Conservation (phyloP, 2,888 invertebrate species). For the Tridacna gigas region DNA sequence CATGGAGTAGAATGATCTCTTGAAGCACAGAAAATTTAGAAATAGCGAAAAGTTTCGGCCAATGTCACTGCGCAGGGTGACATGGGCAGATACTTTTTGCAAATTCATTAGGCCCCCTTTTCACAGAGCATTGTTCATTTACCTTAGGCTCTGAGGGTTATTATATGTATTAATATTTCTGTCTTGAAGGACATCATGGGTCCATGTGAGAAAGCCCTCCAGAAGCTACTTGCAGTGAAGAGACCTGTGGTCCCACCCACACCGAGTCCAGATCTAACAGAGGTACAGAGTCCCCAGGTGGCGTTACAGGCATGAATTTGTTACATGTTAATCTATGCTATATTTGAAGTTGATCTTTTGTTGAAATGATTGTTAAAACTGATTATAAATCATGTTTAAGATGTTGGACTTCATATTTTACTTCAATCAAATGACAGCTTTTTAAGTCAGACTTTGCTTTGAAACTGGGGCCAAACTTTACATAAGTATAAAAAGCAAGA, state of each 20-base stretch:
- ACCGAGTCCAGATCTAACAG: slow-evolving; percentile 51
- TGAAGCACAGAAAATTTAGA: too few relatives aligned
- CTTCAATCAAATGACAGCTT: neutral
- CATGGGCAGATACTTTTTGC: too few relatives aligned
- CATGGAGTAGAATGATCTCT: too few relatives aligned
- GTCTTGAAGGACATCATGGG: slow-evolving; percentile 73
- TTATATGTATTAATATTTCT: neutral
- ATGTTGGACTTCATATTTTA: neutral
- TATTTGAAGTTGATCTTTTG: neutral
- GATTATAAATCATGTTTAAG: neutral
- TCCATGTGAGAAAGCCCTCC: slow-evolving; percentile 74
- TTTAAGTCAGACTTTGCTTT: neutral
- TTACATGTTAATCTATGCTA: neutral
- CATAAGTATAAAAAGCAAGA: neutral
- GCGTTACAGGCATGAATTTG: slow-evolving; percentile 36
- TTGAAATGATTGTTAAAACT: too few relatives aligned
- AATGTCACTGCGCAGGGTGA: too few relatives aligned
- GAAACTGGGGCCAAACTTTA: too few relatives aligned
- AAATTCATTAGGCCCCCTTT: too few relatives aligned
- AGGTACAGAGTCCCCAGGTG: slow-evolving; percentile 29
- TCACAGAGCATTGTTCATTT: too few relatives aligned
- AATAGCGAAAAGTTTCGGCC: too few relatives aligned
- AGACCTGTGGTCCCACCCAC: slow-evolving; percentile 38
- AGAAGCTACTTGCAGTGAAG: slow-evolving; percentile 59
- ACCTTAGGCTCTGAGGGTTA: too few relatives aligned